Conservation (phyloP, 2,797 vertebrate species). For the Pseudochirops corinnae region DNA sequence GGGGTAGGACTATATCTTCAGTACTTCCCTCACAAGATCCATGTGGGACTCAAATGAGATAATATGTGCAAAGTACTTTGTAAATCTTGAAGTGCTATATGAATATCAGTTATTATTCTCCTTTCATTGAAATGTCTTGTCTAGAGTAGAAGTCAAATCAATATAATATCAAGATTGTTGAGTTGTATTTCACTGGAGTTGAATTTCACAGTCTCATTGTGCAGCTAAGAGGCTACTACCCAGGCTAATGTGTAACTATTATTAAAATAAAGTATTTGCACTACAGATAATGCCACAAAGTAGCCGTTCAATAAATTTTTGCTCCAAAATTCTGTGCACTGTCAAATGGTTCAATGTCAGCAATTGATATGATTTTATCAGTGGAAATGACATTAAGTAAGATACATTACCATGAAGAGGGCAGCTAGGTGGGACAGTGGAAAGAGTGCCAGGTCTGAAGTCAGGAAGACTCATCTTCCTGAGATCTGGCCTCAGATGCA, state of each 20-base stretch:
- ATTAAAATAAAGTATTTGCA: background rate
- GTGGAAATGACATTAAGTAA: background rate
- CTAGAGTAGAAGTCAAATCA: background rate
- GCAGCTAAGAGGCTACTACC: background rate
- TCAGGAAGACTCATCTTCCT: background rate
- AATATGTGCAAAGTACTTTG: background rate
- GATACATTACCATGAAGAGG: background rate
- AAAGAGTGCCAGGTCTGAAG: background rate
- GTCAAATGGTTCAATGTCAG: background rate
- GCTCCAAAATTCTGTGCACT: background rate
- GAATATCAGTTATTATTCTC: background rate
- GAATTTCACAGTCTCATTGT: background rate
- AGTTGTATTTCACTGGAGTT: background rate
- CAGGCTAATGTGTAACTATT: background rate
- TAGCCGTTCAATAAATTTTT: background rate
- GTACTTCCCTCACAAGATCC: background rate
- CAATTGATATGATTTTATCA: background rate
- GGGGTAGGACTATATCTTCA: background rate
- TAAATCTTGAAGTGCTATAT: background rate
- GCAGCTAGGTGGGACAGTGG: background rate
- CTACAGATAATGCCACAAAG: background rate
- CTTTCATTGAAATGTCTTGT: background rate
- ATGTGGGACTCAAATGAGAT: background rate
- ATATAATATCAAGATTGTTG: background rate
- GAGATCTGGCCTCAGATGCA: background rate